phyloP scores from a whole-genome alignment of 2,113 vertebrate species.

The Calonectris borealis region DNA sequence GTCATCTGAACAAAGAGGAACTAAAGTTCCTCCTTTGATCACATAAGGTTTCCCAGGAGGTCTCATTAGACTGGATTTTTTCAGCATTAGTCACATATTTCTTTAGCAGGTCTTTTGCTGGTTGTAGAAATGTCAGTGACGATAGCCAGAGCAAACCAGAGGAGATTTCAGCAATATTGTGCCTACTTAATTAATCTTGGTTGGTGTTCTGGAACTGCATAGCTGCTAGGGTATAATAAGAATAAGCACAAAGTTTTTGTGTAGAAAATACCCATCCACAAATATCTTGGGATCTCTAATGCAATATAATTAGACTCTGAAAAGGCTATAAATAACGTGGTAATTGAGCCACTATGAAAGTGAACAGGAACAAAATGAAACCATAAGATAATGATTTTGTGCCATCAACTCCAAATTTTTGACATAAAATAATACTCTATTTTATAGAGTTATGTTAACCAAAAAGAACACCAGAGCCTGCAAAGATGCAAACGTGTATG shows the following conservation, averaged over 20 bases:
- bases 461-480: not conserved
- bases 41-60: slow-evolving; percentile 20
- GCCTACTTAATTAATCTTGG: slow-evolving; percentile 49
- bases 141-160: not conserved
- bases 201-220: slow-evolving; percentile 8
- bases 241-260: not conserved
- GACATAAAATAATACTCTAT: not conserved
- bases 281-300: not conserved
- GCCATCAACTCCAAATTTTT: not conserved
- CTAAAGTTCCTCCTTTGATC: not conserved
- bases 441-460: not conserved
- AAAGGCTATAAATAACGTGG: not conserved
- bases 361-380: not conserved
- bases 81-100: slow-evolving; percentile 10
- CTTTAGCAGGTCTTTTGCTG: slow-evolving; percentile 40
- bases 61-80: slow-evolving; percentile 53
- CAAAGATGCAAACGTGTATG: not conserved
- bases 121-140: not conserved
- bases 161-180: not conserved
- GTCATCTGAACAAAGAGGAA: not conserved
- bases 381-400: not conserved
- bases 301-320: not conserved
- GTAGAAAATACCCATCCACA: not conserved
- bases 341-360: not conserved
- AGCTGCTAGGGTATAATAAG: not conserved